Evolutionary conservation across 2,888 invertebrate genomes (phyloP).

Genomic region (Priocnemis perturbator): DNA sequence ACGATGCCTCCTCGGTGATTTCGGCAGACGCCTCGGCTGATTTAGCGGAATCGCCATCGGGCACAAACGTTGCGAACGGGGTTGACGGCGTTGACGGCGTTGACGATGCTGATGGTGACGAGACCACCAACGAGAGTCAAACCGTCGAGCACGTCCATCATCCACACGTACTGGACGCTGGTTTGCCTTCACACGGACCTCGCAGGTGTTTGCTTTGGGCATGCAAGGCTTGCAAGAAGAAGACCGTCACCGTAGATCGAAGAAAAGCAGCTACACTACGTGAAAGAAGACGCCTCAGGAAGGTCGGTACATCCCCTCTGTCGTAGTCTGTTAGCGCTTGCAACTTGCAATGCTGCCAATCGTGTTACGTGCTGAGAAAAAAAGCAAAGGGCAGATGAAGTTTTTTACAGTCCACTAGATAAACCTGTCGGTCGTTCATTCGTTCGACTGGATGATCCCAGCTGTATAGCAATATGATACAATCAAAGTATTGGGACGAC

Average conservation of each 20-base stretch:
- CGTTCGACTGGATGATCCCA: no score
- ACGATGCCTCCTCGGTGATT: slow-evolving; percentile 70
- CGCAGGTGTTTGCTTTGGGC: slow-evolving; percentile 96
- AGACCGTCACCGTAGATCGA: slow-evolving; percentile 95
- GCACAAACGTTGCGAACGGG: no score
- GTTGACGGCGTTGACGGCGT: no score
- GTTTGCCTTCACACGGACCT: slow-evolving; percentile 74
- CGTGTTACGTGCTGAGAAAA: no score
- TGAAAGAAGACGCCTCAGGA: slow-evolving; percentile 92
- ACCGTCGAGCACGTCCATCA: slow-evolving; percentile 70
- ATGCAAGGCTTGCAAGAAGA: slow-evolving; percentile 97
- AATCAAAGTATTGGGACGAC: no score
- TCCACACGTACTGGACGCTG: slow-evolving; percentile 67
- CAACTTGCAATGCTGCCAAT: no score
- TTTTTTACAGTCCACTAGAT: no score
- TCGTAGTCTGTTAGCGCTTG: no score
- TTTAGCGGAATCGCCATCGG: slow-evolving; percentile 62
- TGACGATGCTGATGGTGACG: slow-evolving; percentile 21
- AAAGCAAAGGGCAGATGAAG: no score
- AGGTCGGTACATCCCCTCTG: slow-evolving; percentile 79
- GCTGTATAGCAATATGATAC: no score
- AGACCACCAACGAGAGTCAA: slow-evolving; percentile 57
- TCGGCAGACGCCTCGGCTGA: slow-evolving; percentile 70
- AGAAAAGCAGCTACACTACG: slow-evolving; percentile 98
- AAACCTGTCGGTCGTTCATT: no score